A percentile compares a stretch with the other conserved stretches of the same genome.
These are phyloP conservation scores for Oenanthe melanoleuca DNA, from an alignment of 2,113 vertebrate genomes.

Conservation along the genomic window DNA sequence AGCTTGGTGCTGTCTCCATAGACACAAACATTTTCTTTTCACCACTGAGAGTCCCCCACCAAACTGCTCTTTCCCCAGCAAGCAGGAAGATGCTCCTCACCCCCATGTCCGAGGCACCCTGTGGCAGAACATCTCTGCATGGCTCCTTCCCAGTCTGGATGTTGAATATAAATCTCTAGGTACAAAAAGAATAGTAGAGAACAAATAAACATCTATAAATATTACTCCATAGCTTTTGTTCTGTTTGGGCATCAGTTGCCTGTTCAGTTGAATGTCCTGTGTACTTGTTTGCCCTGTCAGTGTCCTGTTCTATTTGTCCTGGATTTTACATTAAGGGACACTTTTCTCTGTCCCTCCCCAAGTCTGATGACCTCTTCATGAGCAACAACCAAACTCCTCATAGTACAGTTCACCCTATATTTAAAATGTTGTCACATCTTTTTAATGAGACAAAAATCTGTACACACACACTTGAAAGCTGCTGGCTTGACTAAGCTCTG, in stretches of 20 bases:
- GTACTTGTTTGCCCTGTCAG: neutral
- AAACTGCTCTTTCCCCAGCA: neutral
- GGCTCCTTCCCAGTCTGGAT: neutral
- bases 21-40: neutral
- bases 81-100: fast-evolving
- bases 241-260: neutral
- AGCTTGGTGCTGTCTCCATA: neutral
- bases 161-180: neutral
- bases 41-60: neutral
- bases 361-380: neutral
- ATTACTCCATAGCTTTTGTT: neutral
- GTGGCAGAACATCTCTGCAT: neutral
- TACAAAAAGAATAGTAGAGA: neutral
- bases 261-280: neutral
- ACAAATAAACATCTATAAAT: neutral
- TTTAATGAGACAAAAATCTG: constrained; percentile 23
- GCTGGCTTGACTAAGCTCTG: neutral
- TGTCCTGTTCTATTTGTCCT: neutral
- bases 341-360: neutral
- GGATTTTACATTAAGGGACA: neutral
- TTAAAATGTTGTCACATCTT: constrained; percentile 31
- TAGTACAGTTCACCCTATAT: neutral
- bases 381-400: neutral
- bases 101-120: neutral
- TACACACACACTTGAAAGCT: neutral